Percentiles rank a stretch among this genome's conserved stretches.
phyloP scores from a whole-genome alignment of 2,797 vertebrate genomes.

The Propithecus perrieri region DNA sequence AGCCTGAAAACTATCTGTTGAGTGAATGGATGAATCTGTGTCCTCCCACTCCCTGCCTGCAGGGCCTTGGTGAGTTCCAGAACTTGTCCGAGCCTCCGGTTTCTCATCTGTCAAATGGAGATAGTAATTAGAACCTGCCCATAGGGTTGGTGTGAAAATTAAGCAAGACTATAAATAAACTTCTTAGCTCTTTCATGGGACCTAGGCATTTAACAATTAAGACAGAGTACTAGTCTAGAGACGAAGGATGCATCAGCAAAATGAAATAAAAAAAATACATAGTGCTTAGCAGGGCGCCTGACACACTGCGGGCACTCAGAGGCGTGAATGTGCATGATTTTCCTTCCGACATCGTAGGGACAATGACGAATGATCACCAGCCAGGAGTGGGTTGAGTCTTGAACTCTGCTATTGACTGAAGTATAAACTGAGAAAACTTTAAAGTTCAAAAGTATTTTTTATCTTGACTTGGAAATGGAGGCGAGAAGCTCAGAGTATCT shows the following conservation, averaged over 20 bases:
- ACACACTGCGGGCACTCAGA: rapidly evolving
- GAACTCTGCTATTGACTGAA: neutral
- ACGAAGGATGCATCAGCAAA: neutral
- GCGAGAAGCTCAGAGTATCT: neutral
- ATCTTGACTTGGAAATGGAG: neutral
- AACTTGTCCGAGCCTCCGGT: neutral
- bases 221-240: neutral
- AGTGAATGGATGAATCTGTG: neutral
- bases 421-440: neutral
- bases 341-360: neutral
- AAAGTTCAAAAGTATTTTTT: neutral
- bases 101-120: neutral
- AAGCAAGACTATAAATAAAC: neutral
- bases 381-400: neutral
- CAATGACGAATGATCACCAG: neutral
- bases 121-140: neutral
- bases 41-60: neutral
- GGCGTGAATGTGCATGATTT: neutral
- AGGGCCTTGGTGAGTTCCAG: neutral
- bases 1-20: neutral
- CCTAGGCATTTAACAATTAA: neutral
- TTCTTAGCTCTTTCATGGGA: neutral
- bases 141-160: neutral
- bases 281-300: neutral
- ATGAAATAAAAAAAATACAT: neutral